Evolutionary conservation across 2,888 invertebrate species (phyloP).

Genomic region (Peribatodes rhomboidaria): DNA sequence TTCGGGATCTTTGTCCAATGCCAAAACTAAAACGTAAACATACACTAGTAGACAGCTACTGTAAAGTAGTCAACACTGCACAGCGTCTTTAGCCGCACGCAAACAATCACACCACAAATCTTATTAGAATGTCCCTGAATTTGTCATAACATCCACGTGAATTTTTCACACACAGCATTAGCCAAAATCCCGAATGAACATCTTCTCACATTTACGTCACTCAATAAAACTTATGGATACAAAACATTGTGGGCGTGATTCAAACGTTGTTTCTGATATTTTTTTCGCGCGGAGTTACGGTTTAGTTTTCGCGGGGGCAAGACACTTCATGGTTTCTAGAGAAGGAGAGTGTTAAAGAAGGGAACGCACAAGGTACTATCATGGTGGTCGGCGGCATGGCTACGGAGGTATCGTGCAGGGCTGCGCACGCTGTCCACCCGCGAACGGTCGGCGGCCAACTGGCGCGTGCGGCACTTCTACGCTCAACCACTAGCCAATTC

Average conservation of each 20-base stretch:
- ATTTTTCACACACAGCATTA: conserved; percentile 59
- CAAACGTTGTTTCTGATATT: conserved; percentile 46
- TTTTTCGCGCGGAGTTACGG: conserved; percentile 38
- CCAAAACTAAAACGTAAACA: conserved; percentile 82
- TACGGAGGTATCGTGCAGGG: conserved; percentile 67
- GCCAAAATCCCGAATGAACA: conserved; percentile 58
- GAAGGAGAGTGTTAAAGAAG: conserved; percentile 42
- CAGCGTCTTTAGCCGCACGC: conserved; percentile 47
- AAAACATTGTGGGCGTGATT: conserved; percentile 54
- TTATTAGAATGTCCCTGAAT: conserved; percentile 63
- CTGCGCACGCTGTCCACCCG: conserved; percentile 77
- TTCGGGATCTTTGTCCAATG: conserved; percentile 77
- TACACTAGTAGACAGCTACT: conserved; percentile 48
- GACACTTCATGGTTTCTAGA: conserved; percentile 19
- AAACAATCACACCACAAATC: conserved; percentile 58
- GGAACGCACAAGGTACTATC: conserved; percentile 84
- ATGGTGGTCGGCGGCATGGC: conserved; percentile 84
- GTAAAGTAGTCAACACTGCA: conserved; percentile 68
- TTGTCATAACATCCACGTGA: conserved; percentile 60
- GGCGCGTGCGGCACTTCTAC: conserved; percentile 69
- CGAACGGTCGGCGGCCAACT: conserved; percentile 82
- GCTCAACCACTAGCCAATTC: conserved; percentile 79
- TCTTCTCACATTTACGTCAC: conserved; percentile 57
- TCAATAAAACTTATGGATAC: conserved; percentile 53
- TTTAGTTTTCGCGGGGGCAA: conserved; percentile 38